These are phyloP conservation scores for Seriola dumerili DNA, from an alignment of 2,113 vertebrate species.

Conservation along the genomic window DNA sequence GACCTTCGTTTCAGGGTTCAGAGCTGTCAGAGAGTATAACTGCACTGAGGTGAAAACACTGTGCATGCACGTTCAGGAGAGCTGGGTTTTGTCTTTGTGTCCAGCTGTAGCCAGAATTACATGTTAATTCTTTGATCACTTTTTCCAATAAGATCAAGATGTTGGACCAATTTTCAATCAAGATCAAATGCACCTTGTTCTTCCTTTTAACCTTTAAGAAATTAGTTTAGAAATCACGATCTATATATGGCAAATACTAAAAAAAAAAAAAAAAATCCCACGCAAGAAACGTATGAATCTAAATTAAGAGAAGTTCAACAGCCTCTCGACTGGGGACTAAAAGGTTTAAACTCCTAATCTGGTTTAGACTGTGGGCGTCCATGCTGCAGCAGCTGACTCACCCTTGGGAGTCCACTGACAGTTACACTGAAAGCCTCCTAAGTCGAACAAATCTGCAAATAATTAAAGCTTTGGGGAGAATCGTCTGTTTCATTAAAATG, in stretches of 20 bases:
- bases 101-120: not conserved
- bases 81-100: constrained; percentile 11
- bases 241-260: no score
- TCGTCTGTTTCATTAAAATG: constrained; percentile 36
- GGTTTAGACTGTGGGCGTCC: constrained; percentile 47
- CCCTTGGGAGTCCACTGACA: constrained; percentile 35
- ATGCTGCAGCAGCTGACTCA: constrained; percentile 51
- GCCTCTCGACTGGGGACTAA: constrained; percentile 42
- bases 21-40: constrained; percentile 36
- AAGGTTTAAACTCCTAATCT: constrained; percentile 69
- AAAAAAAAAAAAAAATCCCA: not conserved
- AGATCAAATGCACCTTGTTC: constrained; percentile 19
- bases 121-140: constrained; percentile 6
- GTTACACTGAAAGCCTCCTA: constrained; percentile 36
- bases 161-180: constrained; percentile 18
- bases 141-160: constrained; percentile 34
- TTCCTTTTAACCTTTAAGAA: not conserved
- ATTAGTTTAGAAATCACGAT: not conserved
- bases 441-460: constrained; percentile 70
- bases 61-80: not conserved
- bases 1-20: constrained; percentile 31
- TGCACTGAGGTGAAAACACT: not conserved
- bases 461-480: constrained; percentile 57
- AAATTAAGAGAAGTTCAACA: constrained; percentile 40
- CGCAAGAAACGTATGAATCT: not conserved